phyloP scores from a whole-genome alignment of 2,888 invertebrate genomes.

The Pandemis heparana region DNA sequence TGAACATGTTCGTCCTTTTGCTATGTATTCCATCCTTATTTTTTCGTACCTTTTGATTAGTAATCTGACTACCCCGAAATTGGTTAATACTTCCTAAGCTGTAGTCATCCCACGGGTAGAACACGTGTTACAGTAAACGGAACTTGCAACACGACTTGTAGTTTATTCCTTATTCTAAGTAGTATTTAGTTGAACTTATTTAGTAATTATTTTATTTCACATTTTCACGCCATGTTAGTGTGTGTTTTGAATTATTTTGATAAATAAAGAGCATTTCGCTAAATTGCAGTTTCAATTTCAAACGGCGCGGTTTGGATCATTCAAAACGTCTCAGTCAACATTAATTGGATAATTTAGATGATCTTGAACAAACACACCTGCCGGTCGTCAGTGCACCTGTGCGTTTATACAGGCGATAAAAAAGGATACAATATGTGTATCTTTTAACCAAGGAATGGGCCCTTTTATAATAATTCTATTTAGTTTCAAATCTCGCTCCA shows the following conservation, averaged over 20 bases:
- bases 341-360: constrained; percentile 68
- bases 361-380: constrained; percentile 72
- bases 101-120: too few species aligned
- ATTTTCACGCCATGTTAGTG: constrained; percentile 1
- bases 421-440: constrained; percentile 16
- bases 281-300: constrained; percentile 26
- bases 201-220: background rate
- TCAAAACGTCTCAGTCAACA: constrained; percentile 34
- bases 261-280: constrained; percentile 20
- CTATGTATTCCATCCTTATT: too few species aligned
- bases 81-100: too few species aligned
- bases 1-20: too few species aligned
- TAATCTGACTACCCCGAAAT: too few species aligned
- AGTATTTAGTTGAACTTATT: background rate
- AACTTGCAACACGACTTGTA: too few species aligned
- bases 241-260: constrained; percentile 33
- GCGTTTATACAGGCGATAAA: constrained; percentile 31
- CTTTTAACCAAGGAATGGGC: background rate
- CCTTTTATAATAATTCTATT: background rate
- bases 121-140: too few species aligned
- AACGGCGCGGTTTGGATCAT: background rate
- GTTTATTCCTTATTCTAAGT: too few species aligned
- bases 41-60: too few species aligned
- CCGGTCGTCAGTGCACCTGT: constrained; percentile 60
- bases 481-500: background rate